Evolutionary conservation across 2,888 invertebrate genomes (phyloP), one percentile per base, ranked within the genome.

Genomic region (Trichacis sp.): DNA sequence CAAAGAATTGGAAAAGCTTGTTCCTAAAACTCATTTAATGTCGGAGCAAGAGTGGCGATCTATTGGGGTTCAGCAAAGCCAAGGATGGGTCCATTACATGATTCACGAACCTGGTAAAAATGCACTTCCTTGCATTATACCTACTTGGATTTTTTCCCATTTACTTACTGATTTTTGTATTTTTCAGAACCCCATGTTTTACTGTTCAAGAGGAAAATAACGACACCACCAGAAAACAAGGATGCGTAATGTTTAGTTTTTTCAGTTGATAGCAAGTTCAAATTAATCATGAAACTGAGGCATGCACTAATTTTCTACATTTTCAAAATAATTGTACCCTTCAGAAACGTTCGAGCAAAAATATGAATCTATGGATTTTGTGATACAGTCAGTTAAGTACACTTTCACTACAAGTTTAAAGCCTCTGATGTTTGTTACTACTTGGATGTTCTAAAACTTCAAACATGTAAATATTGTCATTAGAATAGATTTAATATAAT

Each of bases 51-150:
- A 98, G 86, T 98, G 98, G 98, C 89, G 98, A 77, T 88, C 91
- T 57, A 92, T 98, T 68, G 98, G 98, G 0, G 96, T 98, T 0
- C 96, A 97, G 84, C 98, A 98, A 84, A 96, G 96, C 77, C 93
- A 94, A 75, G 97, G 97, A 50, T 98, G 98, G 98, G 89, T 95
- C 11, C 97, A 98, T 85, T 98, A 97, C 77, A 97, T 98, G 97
- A 92, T 92, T 70, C 97, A 98, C 85, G 90, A 93, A 77, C 98
- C 98, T 81, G 95, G 95, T 94, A 85, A 24, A 24, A 18, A 18
- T 14, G n/a, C n/a, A n/a, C n/a, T n/a, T n/a, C n/a, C n/a, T n/a
- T n/a, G n/a, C n/a, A n/a, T n/a, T n/a, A n/a, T n/a, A n/a, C n/a
- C n/a, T n/a, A n/a, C n/a, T n/a, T n/a, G n/a, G n/a, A n/a, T n/a